Percentiles rank a stretch among this genome's conserved stretches.
Evolutionary conservation across 2,797 vertebrate species (phyloP).

Genomic region (Numenius phaeopus): DNA sequence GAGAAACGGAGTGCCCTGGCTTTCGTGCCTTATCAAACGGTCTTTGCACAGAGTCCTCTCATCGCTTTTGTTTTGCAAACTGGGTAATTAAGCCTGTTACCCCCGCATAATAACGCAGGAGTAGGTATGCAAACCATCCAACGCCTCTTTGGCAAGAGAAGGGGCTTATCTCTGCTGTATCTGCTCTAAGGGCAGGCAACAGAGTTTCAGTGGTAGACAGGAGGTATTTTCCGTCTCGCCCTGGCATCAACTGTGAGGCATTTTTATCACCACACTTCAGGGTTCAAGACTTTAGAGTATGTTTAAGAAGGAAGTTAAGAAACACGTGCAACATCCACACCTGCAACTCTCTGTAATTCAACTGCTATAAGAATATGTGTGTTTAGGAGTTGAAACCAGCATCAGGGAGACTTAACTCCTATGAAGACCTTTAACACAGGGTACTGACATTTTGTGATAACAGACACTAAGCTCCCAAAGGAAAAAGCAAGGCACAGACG

Average conservation of each 20-base stretch:
- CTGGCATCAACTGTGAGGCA: not conserved
- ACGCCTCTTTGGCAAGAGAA: not conserved
- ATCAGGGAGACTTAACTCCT: not conserved
- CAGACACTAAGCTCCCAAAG: not conserved
- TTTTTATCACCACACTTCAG: not conserved
- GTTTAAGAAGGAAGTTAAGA: not conserved
- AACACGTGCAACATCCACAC: not conserved
- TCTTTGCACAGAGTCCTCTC: not conserved
- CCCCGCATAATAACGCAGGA: not conserved
- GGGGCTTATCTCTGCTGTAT: not conserved
- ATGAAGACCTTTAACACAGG: not conserved
- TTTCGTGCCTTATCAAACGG: accelerated
- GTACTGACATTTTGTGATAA: not conserved
- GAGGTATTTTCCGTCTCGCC: not conserved
- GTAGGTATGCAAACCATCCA: not conserved
- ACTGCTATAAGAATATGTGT: not conserved
- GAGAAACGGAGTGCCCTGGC: accelerated
- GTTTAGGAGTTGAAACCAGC: not conserved
- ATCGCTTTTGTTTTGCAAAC: not conserved
- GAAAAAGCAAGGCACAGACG: not conserved
- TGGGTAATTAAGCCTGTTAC: not conserved
- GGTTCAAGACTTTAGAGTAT: not conserved
- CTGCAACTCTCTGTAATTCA: not conserved
- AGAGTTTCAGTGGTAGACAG: not conserved
- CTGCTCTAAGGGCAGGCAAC: not conserved